Evolutionary conservation across 2,797 vertebrate genomes (phyloP).

Genomic region (Hemibagrus guttatus): DNA sequence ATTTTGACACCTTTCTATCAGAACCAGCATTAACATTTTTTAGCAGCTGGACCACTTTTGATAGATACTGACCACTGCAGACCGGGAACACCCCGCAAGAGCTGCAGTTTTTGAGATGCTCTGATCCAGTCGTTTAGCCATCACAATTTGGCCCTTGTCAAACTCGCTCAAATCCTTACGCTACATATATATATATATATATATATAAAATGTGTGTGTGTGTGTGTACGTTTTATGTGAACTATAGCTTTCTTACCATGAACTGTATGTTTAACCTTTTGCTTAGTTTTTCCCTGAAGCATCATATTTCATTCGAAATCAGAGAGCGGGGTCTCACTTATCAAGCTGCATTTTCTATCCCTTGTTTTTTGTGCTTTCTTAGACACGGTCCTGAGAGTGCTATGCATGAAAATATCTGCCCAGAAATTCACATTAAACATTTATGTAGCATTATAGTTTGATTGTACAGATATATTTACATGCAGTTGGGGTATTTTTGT

Average conservation of each 20-base stretch:
- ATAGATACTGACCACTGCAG: no score
- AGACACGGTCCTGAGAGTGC: neutral
- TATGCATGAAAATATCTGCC: neutral
- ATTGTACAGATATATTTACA: neutral
- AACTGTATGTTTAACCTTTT: neutral
- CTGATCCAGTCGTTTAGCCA: no score
- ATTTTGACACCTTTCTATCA: no score
- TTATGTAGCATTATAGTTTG: neutral
- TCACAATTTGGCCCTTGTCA: no score
- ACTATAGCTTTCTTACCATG: neutral
- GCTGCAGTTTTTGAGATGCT: no score
- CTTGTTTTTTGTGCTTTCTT: neutral
- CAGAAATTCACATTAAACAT: neutral
- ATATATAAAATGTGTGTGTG: no score
- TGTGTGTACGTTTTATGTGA: neutral
- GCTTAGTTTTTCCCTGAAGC: neutral
- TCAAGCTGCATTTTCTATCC: neutral
- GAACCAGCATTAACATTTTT: no score
- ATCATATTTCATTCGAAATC: neutral
- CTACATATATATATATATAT: no score
- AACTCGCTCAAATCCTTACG: no score
- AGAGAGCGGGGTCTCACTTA: neutral
- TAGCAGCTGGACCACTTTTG: no score
- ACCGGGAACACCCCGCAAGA: no score
- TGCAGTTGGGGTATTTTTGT: constrained; percentile 3